A percentile compares a stretch with the other conserved stretches of the same genome.
Evolutionary conservation across 2,888 invertebrate species (phyloP).

Genomic region (Celastrina argiolus): DNA sequence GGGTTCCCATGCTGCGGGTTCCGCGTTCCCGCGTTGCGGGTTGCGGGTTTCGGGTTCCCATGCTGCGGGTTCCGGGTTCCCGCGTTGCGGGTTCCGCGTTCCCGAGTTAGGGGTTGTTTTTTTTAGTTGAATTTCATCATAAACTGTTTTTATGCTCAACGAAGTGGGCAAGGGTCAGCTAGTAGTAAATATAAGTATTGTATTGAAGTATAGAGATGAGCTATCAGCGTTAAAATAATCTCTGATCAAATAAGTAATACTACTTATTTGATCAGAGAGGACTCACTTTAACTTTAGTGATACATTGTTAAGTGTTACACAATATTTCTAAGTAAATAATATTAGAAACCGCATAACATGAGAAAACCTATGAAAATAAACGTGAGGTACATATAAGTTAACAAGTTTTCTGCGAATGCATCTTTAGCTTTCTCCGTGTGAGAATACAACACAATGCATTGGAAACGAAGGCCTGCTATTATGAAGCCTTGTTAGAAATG

Average conservation of each 20-base stretch:
- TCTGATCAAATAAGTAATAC: too few relatives aligned
- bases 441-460: constrained; percentile 37
- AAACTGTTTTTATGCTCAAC: too few relatives aligned
- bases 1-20: too few relatives aligned
- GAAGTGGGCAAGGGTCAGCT: too few relatives aligned
- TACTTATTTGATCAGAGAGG: too few relatives aligned
- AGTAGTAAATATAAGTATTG: not conserved
- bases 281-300: not conserved
- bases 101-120: too few relatives aligned
- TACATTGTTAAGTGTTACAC: not conserved
- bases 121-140: too few relatives aligned
- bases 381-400: constrained; percentile 19
- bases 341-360: not conserved
- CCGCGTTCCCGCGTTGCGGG: too few relatives aligned
- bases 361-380: constrained; percentile 23
- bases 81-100: too few relatives aligned
- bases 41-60: too few relatives aligned
- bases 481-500: constrained; percentile 18
- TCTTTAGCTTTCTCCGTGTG: constrained; percentile 39
- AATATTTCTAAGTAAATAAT: not conserved
- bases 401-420: constrained; percentile 34
- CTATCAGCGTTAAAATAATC: not conserved
- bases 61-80: too few relatives aligned
- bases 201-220: not conserved
- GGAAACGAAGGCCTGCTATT: constrained; percentile 27